Conservation (phyloP, 1,140 invertebrate species). For the Pseudomyrmex pallidus region DNA sequence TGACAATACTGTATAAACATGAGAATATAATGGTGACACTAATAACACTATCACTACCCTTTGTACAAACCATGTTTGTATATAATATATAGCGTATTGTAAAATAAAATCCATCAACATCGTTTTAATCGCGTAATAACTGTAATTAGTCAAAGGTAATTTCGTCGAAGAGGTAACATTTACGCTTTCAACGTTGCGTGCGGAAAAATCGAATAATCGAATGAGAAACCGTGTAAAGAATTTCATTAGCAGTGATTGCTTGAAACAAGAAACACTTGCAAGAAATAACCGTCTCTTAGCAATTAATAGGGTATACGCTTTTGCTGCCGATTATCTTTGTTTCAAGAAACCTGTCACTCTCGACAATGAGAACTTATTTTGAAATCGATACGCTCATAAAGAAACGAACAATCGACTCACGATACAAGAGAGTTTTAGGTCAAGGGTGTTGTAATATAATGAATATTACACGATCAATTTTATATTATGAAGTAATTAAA, state of each 20-base stretch:
- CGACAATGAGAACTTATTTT: not conserved
- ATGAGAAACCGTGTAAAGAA: not conserved
- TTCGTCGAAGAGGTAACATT: not conserved
- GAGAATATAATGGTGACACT: not conserved
- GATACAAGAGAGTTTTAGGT: not conserved
- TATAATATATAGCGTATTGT: too few species aligned
- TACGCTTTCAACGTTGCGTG: not conserved
- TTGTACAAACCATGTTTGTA: not conserved
- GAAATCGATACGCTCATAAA: slow-evolving; percentile 11
- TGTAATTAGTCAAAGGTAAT: not conserved
- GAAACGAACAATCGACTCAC: not conserved
- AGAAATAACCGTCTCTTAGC: not conserved
- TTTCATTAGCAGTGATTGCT: slow-evolving; percentile 30
- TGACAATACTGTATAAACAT: not conserved
- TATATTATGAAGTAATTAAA: too few species aligned
- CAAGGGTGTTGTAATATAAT: not conserved
- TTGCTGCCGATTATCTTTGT: not conserved
- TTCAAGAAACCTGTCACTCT: slow-evolving; percentile 2
- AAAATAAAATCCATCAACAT: too few species aligned
- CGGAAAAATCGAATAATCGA: not conserved
- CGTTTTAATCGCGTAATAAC: not conserved
- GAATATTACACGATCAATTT: too few species aligned
- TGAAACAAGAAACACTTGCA: not conserved
- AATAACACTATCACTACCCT: not conserved
- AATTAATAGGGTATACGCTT: slow-evolving; percentile 17